Evolutionary conservation across 2,797 vertebrate species (phyloP).

Genomic region (Selene dorsalis): DNA sequence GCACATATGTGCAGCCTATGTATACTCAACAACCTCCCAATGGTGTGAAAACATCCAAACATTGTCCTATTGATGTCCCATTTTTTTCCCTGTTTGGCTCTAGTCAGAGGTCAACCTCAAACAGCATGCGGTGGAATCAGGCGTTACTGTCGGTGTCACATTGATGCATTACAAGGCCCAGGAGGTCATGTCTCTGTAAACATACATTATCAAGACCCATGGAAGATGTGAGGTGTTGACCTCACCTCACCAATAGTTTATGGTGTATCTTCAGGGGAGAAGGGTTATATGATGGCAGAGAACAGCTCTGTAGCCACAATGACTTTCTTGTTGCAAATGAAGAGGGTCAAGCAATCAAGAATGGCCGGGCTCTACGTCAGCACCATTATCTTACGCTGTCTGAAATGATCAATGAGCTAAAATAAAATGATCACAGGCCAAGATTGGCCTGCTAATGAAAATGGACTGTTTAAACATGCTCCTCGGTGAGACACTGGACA

Average conservation of each 20-base stretch:
- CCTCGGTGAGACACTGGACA: conserved; percentile 78
- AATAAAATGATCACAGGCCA: conserved; percentile 94
- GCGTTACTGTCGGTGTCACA: conserved; percentile 94
- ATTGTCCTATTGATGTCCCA: conserved; percentile 85
- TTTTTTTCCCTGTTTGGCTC: conserved; percentile 81
- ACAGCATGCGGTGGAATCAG: conserved; percentile 89
- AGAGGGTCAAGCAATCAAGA: conserved; percentile 95
- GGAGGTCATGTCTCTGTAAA: conserved; percentile 98
- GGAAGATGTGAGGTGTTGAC: conserved; percentile 92
- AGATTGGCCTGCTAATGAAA: conserved; percentile 95
- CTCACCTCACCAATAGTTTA: conserved; percentile 89
- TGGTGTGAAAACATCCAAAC: conserved; percentile 79
- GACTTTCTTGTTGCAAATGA: conserved; percentile 90
- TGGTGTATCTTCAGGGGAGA: conserved; percentile 82
- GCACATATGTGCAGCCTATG: conserved; percentile 70
- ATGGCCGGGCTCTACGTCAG: conserved; percentile 88
- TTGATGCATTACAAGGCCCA: conserved; percentile 96
- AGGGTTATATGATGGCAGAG: conserved; percentile 71
- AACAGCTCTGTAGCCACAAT: conserved; percentile 81
- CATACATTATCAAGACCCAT: conserved; percentile 99
- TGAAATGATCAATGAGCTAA: conserved; percentile 94
- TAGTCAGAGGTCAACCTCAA: conserved; percentile 89
- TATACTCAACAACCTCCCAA: conserved; percentile 66
- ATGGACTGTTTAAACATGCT: conserved; percentile 88
- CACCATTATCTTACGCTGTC: conserved; percentile 89